Conservation (phyloP, 2,113 vertebrate species). For the Aix galericulata region DNA sequence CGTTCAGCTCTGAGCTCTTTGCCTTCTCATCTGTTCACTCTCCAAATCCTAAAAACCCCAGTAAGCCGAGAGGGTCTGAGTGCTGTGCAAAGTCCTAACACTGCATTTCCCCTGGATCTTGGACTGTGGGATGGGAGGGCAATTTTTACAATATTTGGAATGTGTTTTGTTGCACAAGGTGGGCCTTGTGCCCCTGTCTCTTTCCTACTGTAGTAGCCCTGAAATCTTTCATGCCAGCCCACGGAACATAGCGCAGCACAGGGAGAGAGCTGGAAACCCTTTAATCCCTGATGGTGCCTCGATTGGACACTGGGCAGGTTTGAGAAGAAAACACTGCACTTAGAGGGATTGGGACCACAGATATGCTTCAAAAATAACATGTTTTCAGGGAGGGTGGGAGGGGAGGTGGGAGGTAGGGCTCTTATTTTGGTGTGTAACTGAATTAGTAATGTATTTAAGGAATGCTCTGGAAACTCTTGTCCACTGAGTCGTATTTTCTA, state of each 20-base stretch:
- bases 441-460: not conserved
- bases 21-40: not conserved
- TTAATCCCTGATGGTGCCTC: not conserved
- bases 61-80: not conserved
- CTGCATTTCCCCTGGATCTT: not conserved
- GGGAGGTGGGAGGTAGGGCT: not conserved
- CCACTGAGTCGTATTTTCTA: not conserved
- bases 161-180: not conserved
- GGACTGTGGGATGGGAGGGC: not conserved
- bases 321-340: not conserved
- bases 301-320: not conserved
- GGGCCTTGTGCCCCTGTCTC: rapidly evolving
- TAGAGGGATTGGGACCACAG: not conserved
- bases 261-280: not conserved
- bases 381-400: not conserved
- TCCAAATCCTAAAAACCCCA: not conserved
- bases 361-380: not conserved
- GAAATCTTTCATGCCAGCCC: not conserved
- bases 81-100: not conserved
- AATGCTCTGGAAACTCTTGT: not conserved
- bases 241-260: not conserved
- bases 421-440: not conserved
- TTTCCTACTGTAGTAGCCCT: not conserved
- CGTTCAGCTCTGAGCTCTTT: not conserved
- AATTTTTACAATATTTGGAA: rapidly evolving